These are phyloP conservation scores for Dendropsophus ebraccatus DNA, from an alignment of 2,113 vertebrate genomes.

Conservation along the genomic window DNA sequence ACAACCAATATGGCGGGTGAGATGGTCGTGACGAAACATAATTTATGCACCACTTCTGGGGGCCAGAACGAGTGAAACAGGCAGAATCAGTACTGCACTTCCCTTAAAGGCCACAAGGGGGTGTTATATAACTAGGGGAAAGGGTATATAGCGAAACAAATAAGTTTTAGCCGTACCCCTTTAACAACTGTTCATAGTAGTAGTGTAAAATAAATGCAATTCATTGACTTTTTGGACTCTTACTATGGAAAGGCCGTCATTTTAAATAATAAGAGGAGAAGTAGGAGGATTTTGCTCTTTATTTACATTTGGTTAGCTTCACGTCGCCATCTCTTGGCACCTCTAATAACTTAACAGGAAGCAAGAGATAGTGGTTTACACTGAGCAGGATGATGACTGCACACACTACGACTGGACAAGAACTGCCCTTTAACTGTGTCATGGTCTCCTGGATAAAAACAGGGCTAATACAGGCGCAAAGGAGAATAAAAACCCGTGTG, in stretches of 20 bases:
- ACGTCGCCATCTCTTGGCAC: constrained; percentile 34
- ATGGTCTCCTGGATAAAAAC: neutral
- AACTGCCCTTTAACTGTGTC: neutral
- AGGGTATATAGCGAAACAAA: too few species aligned
- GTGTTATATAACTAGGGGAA: too few species aligned
- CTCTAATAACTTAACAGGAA: constrained; percentile 48
- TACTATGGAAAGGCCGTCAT: neutral
- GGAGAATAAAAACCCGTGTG: neutral
- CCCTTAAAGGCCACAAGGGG: too few species aligned
- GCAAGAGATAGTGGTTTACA: constrained; percentile 13
- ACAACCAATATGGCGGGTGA: too few species aligned
- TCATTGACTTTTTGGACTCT: neutral
- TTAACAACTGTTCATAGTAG: too few species aligned
- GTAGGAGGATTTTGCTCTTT: constrained; percentile 48
- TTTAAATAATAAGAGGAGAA: neutral
- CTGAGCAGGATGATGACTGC: constrained; percentile 22
- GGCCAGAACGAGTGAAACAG: too few species aligned
- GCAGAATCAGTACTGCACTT: too few species aligned
- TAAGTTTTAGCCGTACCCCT: too few species aligned
- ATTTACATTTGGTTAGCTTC: constrained; percentile 53
- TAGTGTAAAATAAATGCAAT: neutral
- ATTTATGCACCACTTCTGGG: too few species aligned
- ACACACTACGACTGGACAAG: neutral
- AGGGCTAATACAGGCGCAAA: neutral
- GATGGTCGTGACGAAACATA: too few species aligned